Conservation (phyloP, 1,140 invertebrate species). For the Protaetia brevitarsis region DNA sequence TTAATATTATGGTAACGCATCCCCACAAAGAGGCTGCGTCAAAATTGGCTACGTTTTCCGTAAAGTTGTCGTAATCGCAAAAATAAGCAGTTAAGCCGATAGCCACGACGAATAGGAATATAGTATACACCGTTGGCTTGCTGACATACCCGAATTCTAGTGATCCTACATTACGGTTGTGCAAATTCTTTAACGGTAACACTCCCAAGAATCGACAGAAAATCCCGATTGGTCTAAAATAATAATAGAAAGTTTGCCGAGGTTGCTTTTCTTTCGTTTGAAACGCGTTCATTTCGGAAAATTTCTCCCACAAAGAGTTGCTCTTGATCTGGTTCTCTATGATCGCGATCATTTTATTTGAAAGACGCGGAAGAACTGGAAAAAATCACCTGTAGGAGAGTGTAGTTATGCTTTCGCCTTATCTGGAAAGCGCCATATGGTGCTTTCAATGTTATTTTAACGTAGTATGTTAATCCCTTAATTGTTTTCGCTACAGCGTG, state of each 20-base stretch:
- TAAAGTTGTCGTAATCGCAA: neutral
- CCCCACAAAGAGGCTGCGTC: neutral
- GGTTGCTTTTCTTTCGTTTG: neutral
- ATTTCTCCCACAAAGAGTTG: neutral
- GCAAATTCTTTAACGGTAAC: constrained; percentile 17
- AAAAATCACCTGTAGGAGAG: neutral
- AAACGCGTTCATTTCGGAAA: neutral
- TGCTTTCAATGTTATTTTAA: neutral
- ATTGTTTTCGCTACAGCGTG: neutral
- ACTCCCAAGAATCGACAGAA: neutral
- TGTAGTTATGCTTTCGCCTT: neutral
- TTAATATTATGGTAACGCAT: neutral
- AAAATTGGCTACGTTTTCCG: neutral
- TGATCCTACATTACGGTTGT: neutral
- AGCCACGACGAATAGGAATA: neutral
- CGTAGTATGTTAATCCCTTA: neutral
- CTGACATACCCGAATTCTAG: neutral
- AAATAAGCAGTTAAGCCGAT: neutral
- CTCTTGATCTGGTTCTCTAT: neutral
- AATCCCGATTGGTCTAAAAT: constrained; percentile 15
- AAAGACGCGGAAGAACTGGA: neutral
- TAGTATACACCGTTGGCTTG: neutral
- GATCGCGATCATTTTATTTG: neutral
- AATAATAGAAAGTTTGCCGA: constrained; percentile 1
- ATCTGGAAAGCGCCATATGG: neutral